Evolutionary conservation across 2,888 invertebrate genomes (phyloP).

Genomic region (Ochlodes sylvanus): DNA sequence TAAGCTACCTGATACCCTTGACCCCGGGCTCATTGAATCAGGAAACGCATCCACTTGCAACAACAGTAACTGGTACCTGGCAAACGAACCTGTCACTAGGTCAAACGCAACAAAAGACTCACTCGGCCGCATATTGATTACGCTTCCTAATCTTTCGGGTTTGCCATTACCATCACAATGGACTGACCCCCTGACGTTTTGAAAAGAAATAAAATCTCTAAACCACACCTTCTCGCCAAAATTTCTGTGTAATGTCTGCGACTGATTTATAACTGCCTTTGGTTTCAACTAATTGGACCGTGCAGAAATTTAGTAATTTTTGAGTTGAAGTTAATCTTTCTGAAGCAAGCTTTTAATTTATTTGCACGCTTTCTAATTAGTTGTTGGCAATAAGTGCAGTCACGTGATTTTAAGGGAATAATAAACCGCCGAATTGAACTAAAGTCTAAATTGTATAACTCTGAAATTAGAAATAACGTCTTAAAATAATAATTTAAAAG

Average conservation of each 20-base stretch:
- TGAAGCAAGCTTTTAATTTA: too few species aligned
- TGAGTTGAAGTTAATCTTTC: too few species aligned
- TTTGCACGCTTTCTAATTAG: too few species aligned
- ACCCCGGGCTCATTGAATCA: conserved; percentile 40
- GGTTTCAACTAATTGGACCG: conserved; percentile 24
- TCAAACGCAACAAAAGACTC: conserved; percentile 66
- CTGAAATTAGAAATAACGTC: too few species aligned
- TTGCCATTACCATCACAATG: conserved; percentile 68
- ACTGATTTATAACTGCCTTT: conserved; percentile 52
- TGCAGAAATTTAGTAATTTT: background rate
- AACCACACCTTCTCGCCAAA: conserved; percentile 57
- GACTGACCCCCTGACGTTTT: conserved; percentile 61
- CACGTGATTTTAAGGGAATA: too few species aligned
- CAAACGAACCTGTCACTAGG: conserved; percentile 70
- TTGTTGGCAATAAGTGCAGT: too few species aligned
- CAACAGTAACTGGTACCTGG: conserved; percentile 45
- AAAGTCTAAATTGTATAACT: too few species aligned
- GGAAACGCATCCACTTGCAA: conserved; percentile 41
- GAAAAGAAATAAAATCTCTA: conserved; percentile 59
- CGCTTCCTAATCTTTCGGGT: conserved; percentile 58
- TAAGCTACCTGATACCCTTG: conserved; percentile 42
- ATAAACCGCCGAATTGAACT: too few species aligned
- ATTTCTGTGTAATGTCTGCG: conserved; percentile 53
- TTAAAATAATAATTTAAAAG: background rate
- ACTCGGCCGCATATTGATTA: conserved; percentile 59